These are phyloP conservation scores for Diploscapter pachys DNA, from an alignment of 1,140 invertebrate genomes.

Conservation along the genomic window DNA sequence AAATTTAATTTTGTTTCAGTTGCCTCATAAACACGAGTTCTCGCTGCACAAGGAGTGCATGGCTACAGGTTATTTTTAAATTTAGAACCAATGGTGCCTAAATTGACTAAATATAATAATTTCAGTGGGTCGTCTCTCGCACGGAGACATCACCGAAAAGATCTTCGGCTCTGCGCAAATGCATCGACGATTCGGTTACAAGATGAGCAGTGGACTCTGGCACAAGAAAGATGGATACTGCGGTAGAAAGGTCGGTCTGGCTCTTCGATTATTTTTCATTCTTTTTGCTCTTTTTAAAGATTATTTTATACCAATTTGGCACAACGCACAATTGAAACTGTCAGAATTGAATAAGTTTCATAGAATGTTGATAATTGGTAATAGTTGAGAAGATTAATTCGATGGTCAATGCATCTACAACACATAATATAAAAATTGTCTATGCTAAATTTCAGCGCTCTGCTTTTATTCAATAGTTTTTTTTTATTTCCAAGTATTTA, in stretches of 20 bases:
- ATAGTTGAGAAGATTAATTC: too few relatives aligned
- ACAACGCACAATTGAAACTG: not conserved
- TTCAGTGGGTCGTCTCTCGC: slow-evolving; percentile 78
- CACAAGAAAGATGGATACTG: slow-evolving; percentile 81
- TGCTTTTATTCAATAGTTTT: not conserved
- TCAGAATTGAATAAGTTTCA: not conserved
- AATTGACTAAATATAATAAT: too few relatives aligned
- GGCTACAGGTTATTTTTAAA: slow-evolving; percentile 66
- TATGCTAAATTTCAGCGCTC: too few relatives aligned
- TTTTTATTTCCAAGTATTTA: too few relatives aligned
- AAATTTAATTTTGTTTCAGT: slow-evolving; percentile 52
- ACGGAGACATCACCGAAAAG: slow-evolving; percentile 69
- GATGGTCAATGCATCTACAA: too few relatives aligned
- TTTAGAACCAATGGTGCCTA: too few relatives aligned
- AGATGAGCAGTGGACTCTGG: slow-evolving; percentile 81
- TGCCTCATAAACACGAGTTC: slow-evolving; percentile 75
- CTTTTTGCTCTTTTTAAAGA: too few relatives aligned
- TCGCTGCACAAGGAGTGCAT: slow-evolving; percentile 77
- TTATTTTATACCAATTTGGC: too few relatives aligned
- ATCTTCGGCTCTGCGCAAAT: slow-evolving; percentile 54
- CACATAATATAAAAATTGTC: too few relatives aligned
- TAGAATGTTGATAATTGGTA: not conserved
- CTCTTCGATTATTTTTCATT: not conserved
- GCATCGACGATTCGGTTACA: slow-evolving; percentile 57
- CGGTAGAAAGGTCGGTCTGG: slow-evolving; percentile 76